A percentile compares a stretch with the other conserved stretches of the same genome.
These are phyloP conservation scores for Heteromyza rotundicornis DNA, from an alignment of 2,888 invertebrate genomes.

Conservation along the genomic window DNA sequence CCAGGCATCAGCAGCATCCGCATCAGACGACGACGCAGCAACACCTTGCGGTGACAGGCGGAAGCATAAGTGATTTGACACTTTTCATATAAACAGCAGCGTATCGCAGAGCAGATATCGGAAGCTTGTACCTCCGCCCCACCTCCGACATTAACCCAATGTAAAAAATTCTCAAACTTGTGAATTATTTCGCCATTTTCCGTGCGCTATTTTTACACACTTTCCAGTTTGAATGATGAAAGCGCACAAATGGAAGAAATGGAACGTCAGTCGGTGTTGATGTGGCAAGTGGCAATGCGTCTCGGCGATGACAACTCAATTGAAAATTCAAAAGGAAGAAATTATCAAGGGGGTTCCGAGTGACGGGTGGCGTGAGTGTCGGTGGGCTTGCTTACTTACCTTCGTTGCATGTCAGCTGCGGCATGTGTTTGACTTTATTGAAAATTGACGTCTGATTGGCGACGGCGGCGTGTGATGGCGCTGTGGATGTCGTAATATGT, in stretches of 20 bases:
- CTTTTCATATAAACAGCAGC: constrained; percentile 12
- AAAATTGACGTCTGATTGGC: too few species aligned
- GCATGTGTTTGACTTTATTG: background rate
- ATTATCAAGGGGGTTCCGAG: background rate
- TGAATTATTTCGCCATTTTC: background rate
- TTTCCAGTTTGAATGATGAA: too few species aligned
- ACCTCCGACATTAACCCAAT: background rate
- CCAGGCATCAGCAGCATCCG: background rate
- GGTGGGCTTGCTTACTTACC: background rate
- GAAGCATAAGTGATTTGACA: constrained; percentile 24
- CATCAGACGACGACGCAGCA: constrained; percentile 7
- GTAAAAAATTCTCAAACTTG: constrained; percentile 2
- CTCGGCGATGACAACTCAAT: constrained; percentile 22
- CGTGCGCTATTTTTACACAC: background rate
- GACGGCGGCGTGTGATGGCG: background rate
- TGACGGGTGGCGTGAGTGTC: background rate
- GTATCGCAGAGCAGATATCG: background rate
- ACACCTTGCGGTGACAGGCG: constrained; percentile 25
- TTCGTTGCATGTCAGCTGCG: constrained; percentile 4
- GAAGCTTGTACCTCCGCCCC: background rate
- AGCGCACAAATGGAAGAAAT: background rate
- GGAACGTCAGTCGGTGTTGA: background rate
- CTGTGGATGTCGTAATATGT: background rate
- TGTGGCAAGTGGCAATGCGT: constrained; percentile 1
- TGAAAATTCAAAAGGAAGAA: constrained; percentile 19